A percentile compares a stretch with the other conserved stretches of the same genome.
phyloP scores from a whole-genome alignment of 2,797 vertebrate species.

The Taeniopygia guttata region DNA sequence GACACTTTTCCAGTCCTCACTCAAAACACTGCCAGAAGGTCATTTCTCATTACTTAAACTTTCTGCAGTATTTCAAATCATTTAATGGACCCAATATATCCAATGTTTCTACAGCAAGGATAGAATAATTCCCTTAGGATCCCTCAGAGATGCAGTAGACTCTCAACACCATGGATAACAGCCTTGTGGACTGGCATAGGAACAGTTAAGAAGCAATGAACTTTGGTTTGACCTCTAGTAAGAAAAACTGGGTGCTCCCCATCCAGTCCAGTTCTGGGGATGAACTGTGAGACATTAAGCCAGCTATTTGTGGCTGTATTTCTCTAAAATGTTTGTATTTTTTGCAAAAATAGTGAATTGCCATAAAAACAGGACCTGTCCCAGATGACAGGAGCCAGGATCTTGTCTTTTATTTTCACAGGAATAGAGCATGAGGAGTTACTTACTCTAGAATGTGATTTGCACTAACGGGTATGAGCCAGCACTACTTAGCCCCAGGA shows the following conservation, averaged over 20 bases:
- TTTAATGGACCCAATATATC: not conserved
- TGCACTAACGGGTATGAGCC: not conserved
- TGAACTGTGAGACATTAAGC: not conserved
- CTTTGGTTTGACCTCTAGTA: not conserved
- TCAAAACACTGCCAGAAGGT: not conserved
- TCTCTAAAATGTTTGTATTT: not conserved
- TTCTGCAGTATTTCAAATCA: not conserved
- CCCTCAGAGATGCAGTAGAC: not conserved
- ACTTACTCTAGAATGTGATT: not conserved
- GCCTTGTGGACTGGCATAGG: not conserved
- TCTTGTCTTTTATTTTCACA: not conserved
- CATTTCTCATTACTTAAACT: constrained; percentile 18
- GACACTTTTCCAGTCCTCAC: not conserved
- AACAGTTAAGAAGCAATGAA: not conserved
- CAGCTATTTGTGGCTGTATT: not conserved
- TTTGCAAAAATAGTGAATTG: not conserved
- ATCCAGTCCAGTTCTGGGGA: not conserved
- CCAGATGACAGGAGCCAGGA: not conserved
- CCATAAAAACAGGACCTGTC: not conserved
- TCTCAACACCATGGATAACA: not conserved
- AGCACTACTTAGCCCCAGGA: not conserved
- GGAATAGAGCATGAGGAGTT: not conserved
- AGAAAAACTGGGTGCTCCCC: not conserved
- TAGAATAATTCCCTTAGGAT: not conserved
- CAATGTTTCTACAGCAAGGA: not conserved